These are phyloP conservation scores for Mormyrops boulengeri DNA, from an alignment of 2,797 vertebrate species.

Conservation along the genomic window DNA sequence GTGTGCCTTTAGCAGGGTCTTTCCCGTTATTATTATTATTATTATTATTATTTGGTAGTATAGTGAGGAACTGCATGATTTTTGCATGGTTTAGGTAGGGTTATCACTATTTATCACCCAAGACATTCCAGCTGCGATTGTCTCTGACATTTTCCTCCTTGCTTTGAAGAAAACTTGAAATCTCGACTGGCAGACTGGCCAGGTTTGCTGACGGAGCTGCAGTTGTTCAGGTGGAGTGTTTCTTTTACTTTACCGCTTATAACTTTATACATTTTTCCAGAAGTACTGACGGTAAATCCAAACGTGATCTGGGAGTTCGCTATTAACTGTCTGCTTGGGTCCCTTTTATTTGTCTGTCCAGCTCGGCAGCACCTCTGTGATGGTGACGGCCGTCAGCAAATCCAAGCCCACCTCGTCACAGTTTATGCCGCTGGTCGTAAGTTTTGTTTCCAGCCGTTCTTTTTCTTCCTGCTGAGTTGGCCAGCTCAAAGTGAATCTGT, in stretches of 20 bases:
- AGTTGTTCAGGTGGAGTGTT: conserved; percentile 75
- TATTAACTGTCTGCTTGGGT: not conserved
- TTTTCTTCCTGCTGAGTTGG: not conserved
- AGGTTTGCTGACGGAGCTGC: conserved; percentile 92
- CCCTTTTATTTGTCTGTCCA: conserved; percentile 40
- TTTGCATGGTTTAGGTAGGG: not conserved
- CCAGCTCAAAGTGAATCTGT: not conserved
- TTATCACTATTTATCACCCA: not conserved
- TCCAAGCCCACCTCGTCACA: conserved; percentile 80
- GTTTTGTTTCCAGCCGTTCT: conserved; percentile 41
- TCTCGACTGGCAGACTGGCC: conserved; percentile 84
- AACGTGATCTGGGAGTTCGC: not conserved
- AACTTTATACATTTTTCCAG: not conserved
- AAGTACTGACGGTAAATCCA: not conserved
- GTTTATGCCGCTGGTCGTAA: conserved; percentile 94
- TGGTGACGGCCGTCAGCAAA: conserved; percentile 97
- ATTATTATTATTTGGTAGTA: not conserved
- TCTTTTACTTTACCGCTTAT: not conserved
- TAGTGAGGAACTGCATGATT: not conserved
- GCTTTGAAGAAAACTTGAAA: conserved; percentile 77
- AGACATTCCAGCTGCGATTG: not conserved
- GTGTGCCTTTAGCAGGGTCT: not conserved
- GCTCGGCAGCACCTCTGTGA: conserved; percentile 90
- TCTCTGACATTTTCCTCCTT: conserved; percentile 8
- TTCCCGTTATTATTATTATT: not conserved